Evolutionary conservation across 2,797 vertebrate species (phyloP).

Genomic region (Coendou prehensilis): DNA sequence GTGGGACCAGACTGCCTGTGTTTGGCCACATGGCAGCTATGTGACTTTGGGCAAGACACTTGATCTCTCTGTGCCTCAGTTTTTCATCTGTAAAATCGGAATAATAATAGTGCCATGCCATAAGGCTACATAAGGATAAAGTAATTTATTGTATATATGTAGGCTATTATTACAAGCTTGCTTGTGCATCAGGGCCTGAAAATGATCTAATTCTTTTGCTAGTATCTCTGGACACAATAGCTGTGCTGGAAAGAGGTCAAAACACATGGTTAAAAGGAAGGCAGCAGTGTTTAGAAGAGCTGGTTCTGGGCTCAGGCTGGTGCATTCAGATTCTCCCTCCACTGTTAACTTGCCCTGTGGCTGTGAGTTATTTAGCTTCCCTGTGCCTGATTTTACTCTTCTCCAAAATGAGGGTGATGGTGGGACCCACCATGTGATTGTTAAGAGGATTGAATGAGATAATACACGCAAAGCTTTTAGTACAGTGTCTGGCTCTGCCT

Average conservation of each 20-base stretch:
- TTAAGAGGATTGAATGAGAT: not conserved
- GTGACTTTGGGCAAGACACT: not conserved
- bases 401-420: not conserved
- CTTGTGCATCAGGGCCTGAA: not conserved
- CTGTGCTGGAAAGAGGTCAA: not conserved
- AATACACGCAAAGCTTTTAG: not conserved
- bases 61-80: not conserved
- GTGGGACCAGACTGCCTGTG: not conserved
- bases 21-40: not conserved
- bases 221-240: not conserved
- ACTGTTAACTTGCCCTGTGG: not conserved
- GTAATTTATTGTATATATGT: not conserved
- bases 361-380: not conserved
- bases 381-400: not conserved
- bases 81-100: not conserved
- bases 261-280: not conserved
- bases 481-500: not conserved
- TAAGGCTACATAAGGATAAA: not conserved
- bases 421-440: not conserved
- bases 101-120: not conserved
- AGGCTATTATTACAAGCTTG: not conserved
- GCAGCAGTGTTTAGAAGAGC: not conserved
- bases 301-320: not conserved
- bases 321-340: not conserved
- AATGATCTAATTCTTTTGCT: conserved; percentile 9